Conservation (phyloP, 2,888 invertebrate genomes). For the Cosmia trapezina region DNA sequence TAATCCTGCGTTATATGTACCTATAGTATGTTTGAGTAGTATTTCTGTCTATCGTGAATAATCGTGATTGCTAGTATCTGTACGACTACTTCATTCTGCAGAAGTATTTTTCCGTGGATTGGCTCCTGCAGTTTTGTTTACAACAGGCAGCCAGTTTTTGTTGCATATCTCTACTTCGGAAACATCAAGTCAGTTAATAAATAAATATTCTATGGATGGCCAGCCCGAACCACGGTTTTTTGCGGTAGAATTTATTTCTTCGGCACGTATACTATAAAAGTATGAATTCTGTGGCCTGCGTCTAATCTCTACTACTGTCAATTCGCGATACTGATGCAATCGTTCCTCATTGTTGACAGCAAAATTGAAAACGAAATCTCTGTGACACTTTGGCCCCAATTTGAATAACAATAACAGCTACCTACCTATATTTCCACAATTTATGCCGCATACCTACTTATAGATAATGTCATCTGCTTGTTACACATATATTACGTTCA, state of each 20-base stretch:
- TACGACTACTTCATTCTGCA: too few relatives aligned
- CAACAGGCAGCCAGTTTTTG: neutral
- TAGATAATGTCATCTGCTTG: conserved; percentile 22
- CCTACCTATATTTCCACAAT: neutral
- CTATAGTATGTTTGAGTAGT: neutral
- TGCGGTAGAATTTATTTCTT: neutral
- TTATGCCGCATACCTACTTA: neutral
- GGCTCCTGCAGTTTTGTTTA: neutral
- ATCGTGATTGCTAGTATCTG: too few relatives aligned
- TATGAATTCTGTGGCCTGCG: neutral
- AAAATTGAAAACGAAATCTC: conserved; percentile 5
- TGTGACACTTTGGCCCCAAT: conserved; percentile 10
- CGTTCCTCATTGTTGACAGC: neutral
- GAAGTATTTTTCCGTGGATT: neutral
- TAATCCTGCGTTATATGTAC: too few relatives aligned
- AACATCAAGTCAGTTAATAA: neutral
- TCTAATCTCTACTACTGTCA: neutral
- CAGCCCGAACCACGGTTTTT: neutral
- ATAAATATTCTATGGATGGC: neutral
- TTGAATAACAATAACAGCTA: conserved; percentile 10
- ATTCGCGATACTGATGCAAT: neutral
- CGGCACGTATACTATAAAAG: neutral
- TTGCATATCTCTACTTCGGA: neutral
- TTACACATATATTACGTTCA: neutral
- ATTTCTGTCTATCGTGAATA: neutral